phyloP scores from a whole-genome alignment of 2,113 vertebrate species.

The Datnioides undecimradiatus region DNA sequence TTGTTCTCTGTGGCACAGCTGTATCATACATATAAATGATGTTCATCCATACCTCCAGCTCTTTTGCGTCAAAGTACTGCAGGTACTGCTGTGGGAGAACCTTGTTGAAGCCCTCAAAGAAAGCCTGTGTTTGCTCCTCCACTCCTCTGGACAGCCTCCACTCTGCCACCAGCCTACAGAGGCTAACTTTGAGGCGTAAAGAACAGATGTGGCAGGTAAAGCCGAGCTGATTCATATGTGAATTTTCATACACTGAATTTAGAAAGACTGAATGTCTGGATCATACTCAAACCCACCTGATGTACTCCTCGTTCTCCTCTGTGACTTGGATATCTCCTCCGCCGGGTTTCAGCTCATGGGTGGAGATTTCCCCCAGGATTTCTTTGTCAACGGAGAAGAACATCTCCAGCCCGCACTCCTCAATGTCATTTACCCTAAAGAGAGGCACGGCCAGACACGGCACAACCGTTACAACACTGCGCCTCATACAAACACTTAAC shows the following conservation, averaged over 20 bases:
- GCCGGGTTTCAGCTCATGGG: conserved; percentile 94
- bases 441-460: neutral
- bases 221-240: neutral
- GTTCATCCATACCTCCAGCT: conserved; percentile 89
- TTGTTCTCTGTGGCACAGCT: neutral
- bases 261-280: neutral
- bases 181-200: too few relatives aligned
- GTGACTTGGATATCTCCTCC: conserved; percentile 96
- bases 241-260: neutral
- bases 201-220: neutral
- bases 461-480: neutral
- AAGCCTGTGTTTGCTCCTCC: conserved; percentile 97
- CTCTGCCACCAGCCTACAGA: conserved; percentile 92
- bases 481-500: neutral
- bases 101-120: conserved; percentile 99
- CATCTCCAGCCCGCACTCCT: conserved; percentile 98
- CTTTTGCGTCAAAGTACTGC: conserved; percentile 98
- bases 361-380: conserved; percentile 96
- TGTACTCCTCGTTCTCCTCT: conserved; percentile 99
- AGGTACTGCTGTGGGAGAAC: conserved; percentile 98
- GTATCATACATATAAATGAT: too few relatives aligned
- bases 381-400: conserved; percentile 99
- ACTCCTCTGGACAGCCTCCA: conserved; percentile 97
- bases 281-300: conserved; percentile 83
- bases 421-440: conserved; percentile 86